phyloP scores from a whole-genome alignment of 2,113 vertebrate species.

The Atractosteus spatula region DNA sequence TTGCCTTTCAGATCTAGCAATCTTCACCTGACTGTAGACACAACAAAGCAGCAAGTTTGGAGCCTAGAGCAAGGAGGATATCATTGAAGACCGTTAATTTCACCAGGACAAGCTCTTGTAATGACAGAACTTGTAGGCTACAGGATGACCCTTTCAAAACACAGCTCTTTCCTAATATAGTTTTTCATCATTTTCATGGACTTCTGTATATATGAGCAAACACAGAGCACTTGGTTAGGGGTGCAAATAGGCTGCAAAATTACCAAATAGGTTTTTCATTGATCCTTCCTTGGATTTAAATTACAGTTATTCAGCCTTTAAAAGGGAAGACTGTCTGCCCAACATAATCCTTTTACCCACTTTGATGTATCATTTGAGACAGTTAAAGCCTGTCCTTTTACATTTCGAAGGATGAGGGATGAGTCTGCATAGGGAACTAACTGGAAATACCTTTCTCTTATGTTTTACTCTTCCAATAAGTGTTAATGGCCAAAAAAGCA shows the following conservation, averaged over 20 bases:
- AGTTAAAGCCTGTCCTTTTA: constrained; percentile 7
- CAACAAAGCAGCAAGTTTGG: too few relatives aligned
- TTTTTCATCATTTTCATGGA: not conserved
- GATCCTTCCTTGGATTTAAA: constrained; percentile 1
- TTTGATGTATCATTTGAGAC: too few relatives aligned
- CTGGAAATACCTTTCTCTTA: constrained; percentile 26
- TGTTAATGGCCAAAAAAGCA: constrained; percentile 34
- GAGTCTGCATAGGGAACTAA: constrained; percentile 4
- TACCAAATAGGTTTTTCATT: not conserved
- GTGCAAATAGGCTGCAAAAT: not conserved
- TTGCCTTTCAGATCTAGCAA: too few relatives aligned
- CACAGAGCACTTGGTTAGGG: not conserved
- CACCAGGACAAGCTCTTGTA: too few relatives aligned
- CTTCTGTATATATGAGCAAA: not conserved
- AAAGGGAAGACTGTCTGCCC: not conserved
- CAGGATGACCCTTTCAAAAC: not conserved
- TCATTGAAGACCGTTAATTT: too few relatives aligned
- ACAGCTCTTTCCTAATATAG: too few relatives aligned
- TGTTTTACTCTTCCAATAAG: constrained; percentile 26
- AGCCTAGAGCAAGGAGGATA: too few relatives aligned
- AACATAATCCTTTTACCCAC: not conserved
- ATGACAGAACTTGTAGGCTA: not conserved
- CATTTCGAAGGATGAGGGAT: not conserved
- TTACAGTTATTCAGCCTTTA: not conserved
- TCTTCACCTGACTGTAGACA: too few relatives aligned